These are phyloP conservation scores for Lethrus apterus DNA, from an alignment of 1,140 invertebrate species.

Conservation along the genomic window DNA sequence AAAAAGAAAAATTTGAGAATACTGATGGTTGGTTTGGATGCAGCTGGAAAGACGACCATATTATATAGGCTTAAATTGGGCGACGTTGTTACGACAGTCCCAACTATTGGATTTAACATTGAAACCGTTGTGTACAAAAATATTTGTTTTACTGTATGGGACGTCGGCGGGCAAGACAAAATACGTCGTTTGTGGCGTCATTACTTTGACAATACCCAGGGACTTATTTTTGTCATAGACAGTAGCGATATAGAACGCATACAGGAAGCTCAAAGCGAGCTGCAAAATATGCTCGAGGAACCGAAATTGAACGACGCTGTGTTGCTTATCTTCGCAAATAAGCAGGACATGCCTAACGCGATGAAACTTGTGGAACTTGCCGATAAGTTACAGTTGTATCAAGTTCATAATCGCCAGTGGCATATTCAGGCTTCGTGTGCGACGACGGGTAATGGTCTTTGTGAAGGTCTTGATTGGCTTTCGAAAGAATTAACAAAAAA, in stretches of 20 bases:
- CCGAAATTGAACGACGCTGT: conserved; percentile 94
- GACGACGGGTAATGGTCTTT: conserved; percentile 88
- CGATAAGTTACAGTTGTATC: conserved; percentile 85
- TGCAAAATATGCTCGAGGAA: conserved; percentile 90
- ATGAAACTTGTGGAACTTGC: conserved; percentile 93
- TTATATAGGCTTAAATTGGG: conserved; percentile 95
- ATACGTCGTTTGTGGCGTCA: conserved; percentile 94
- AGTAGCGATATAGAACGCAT: conserved; percentile 94
- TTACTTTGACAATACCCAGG: conserved; percentile 98
- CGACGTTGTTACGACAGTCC: conserved; percentile 98
- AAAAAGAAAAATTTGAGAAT: conserved; percentile 98
- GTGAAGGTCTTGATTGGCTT: conserved; percentile 95
- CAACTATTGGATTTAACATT: conserved; percentile 94
- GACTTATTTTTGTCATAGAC: conserved; percentile 97
- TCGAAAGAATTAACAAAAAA: conserved; percentile 80
- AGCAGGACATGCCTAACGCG: conserved; percentile 95
- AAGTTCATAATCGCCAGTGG: conserved; percentile 82
- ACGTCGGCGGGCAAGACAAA: conserved; percentile 95
- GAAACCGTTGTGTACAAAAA: conserved; percentile 98
- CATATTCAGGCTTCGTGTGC: conserved; percentile 94
- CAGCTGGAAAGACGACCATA: conserved; percentile 95
- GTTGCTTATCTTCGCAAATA: conserved; percentile 95
- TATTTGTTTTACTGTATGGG: conserved; percentile 95
- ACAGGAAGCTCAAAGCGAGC: conserved; percentile 88
- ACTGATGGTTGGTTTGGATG: conserved; percentile 84